Base-by-base conservation (phyloP, 30 jellyfish, hydroid and myxozoan genomes). In the Aurelia sp. region DNA sequence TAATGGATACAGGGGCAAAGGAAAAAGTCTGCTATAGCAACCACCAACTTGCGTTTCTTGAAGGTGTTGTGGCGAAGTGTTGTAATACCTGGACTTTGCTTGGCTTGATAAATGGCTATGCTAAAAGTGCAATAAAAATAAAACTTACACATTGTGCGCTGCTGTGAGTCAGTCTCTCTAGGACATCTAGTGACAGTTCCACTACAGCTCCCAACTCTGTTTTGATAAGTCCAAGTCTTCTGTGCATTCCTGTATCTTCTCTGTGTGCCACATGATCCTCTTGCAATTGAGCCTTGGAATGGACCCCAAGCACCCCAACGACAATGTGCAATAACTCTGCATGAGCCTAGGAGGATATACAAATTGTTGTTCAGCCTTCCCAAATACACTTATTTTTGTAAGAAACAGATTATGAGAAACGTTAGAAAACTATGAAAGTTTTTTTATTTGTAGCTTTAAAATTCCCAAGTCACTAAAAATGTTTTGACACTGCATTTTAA, bases 301-400 rank as follows among this genome's bases (percentile, higher is more conserved):
- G 96, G 76, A 2, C 97, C 95, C 99, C 99, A 95, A 20, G 83
- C 55, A 7, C 87, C 95, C 99, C 99, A 95, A 65, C 94, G 88
- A 51, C 99, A 95, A 17, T 67, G 78, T 24, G 78, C 41, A 8
- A 95, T 80, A 63, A 70, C 91, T 63, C 57, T 79, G 88, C 99
- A 95, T 21, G 97, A 89, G 79, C 99, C 99, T 95, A 27, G 38
- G 13, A 53, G 61, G 41, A 72, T 4, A 13, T 4, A 13, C 33
- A 18, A 9, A 4, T 9, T 59, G 27, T 58, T 5, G 5, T 7
- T 58, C 67, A 58, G 33, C 2, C 33, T 27, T 27, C 33, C 2
- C 1, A 27, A 27, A 27, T 53, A 53, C 65, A 53, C 65, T 2
- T 53, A 53, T 27, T 27, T 27, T 27, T 27, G 33, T 1, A 27